Evolutionary conservation across 2,888 invertebrate genomes (phyloP), one percentile per base, ranked within the genome.

Genomic region (Brachycybe producta): DNA sequence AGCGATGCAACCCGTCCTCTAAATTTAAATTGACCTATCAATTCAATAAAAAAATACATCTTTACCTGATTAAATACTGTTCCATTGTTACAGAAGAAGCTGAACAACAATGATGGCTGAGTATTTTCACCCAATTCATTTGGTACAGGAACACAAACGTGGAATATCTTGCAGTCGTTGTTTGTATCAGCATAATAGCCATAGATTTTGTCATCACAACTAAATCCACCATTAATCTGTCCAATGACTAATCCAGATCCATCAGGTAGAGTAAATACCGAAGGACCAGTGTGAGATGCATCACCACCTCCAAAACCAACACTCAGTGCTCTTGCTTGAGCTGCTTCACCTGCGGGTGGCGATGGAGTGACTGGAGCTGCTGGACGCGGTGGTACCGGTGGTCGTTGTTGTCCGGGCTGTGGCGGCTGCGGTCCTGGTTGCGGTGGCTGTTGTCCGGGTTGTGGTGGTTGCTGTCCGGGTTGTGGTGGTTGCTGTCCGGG

Each of bases 131-230:
- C 45, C 17, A 45, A 23, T n/a, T 45, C 45, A 28, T 51, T 40
- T 13, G 30, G 28, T 24, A 51, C 40, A 28, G 51, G 51, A 15
- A 44, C 44, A 21, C 51, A 51, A 5, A 51, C 51, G 39, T 51
- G 51, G 45, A 51, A 51, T 7, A 51, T 36, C 39, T 46, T 45
- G 51, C 40, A 39, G 27, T 50, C 50, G 49, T 56, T 57, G 34
- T 54, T 55, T 11, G 50, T 36, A 43, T 58, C 58, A 5, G 58
- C 58, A 41, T 57, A 58, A 46, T 58, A 58, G 11, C 58, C 58
- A 35, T 54, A 53, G n/a, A 60, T 58, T 35, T 56, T 54, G 24
- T 59, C 58, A 8, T 61, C 59, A 34, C 58, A 61, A 27, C 60
- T 59, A 52, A 64, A 58, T 36, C 61, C 43, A 7, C 30, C 35